Conservation (phyloP, 2,888 invertebrate genomes). For the Tenthredo mesomela region DNA sequence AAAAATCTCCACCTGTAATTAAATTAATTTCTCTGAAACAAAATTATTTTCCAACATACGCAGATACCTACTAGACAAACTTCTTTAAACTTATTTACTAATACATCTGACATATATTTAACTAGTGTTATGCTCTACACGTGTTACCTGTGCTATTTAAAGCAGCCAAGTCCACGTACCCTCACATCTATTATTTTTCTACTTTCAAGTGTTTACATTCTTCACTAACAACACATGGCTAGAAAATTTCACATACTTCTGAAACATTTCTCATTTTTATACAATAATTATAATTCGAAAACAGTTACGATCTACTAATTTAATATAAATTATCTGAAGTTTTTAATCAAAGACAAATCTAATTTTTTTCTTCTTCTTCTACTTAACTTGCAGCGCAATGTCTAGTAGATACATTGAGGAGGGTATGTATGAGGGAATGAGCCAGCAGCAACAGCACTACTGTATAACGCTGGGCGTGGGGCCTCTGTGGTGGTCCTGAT, state of each 20-base stretch:
- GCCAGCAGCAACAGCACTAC: conserved; percentile 77
- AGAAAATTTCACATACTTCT: background rate
- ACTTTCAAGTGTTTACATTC: conserved; percentile 35
- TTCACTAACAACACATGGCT: background rate
- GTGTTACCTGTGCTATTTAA: conserved; percentile 17
- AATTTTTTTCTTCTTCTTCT: background rate
- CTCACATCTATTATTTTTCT: conserved; percentile 14
- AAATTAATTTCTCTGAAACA: background rate
- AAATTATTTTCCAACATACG: background rate
- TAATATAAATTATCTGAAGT: background rate
- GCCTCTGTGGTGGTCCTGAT: conserved; percentile 99
- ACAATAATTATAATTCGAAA: background rate
- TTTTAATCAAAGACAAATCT: conserved; percentile 4
- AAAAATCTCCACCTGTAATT: background rate
- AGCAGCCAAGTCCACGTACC: background rate
- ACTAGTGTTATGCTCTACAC: background rate
- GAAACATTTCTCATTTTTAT: background rate
- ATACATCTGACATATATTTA: background rate
- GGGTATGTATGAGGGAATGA: conserved; percentile 71
- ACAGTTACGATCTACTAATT: background rate
- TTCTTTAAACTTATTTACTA: conserved; percentile 1
- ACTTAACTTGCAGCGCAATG: conserved; percentile 71
- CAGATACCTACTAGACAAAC: background rate
- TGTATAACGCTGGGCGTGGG: conserved; percentile 95
- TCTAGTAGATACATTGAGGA: conserved; percentile 73